Base-by-base conservation (phyloP, 2,113 vertebrate species). In the Stomatorhinus ivindoensis region DNA sequence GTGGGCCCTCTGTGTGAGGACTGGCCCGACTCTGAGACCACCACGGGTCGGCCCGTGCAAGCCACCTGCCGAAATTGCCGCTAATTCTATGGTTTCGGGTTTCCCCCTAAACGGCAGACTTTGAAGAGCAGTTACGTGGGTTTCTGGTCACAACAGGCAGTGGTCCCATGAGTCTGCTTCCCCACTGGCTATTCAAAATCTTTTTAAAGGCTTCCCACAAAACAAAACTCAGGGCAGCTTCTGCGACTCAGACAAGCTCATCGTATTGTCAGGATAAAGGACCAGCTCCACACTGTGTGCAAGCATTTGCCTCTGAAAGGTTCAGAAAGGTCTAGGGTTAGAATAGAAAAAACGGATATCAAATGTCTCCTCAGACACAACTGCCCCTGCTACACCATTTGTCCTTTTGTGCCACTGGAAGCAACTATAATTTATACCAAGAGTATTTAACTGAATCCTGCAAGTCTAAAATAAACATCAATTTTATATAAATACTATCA, bases 21-120 rank as follows among this genome's bases (percentile, higher is more conserved):
- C 61, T 47, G 27, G 76, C 85, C 55, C 19, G 55, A 48, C 82
- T 47, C 27, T 4, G 1, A 61, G 83, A 53, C 19, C 89, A 86
- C 6, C n/a, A 15, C 21, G 27, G 80, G 82, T 89, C 51, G 53
- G 58, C n/a, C 9, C 19, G 19, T 48, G 55, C 21, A 19, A 89
- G 51, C n/a, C 82, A n/a, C 3, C 89, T 3, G 42, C 83, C 8
- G 46, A 31, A 80, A 86, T 86, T 65, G 83, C 55, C 21, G 5
- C 82, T 65, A 86, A 89, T 61, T 89, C 42, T 89, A 76, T 46
- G 27, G 31, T 47, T 76, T 19, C 48, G 35, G 31, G 48, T 87
- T 90, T 80, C 84, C 58, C 85, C 11, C 58, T 39, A 24, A 39
- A 80, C 15, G 6, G 65, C 84, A 11, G 39, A 80, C 47, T 61